Evolutionary conservation across 1,140 invertebrate genomes (phyloP).

Genomic region (Halictus rubicundus): DNA sequence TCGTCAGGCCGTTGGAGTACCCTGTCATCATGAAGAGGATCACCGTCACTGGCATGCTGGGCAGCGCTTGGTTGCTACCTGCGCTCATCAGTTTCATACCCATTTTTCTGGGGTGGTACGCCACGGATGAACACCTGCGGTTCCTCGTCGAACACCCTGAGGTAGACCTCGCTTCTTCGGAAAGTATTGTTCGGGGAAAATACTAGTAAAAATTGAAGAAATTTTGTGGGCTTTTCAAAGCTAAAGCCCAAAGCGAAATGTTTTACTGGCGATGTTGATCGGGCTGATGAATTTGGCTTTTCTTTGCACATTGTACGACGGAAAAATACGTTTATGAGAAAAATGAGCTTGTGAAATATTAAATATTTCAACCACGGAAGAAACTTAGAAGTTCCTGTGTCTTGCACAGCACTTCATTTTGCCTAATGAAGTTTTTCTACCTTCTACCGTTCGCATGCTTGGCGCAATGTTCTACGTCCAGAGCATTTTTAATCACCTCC

Average conservation of each 20-base stretch:
- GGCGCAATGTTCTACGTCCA: too few species aligned
- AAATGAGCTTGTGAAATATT: too few species aligned
- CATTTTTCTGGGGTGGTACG: slow-evolving; percentile 96
- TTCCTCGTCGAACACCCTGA: slow-evolving; percentile 86
- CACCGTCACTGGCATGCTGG: slow-evolving; percentile 90
- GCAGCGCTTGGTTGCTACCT: slow-evolving; percentile 94
- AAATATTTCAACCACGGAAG: too few species aligned
- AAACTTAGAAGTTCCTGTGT: too few species aligned
- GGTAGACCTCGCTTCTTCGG: slow-evolving; percentile 69
- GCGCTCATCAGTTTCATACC: slow-evolving; percentile 97
- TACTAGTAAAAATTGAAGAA: too few species aligned
- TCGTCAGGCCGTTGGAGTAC: slow-evolving; percentile 93
- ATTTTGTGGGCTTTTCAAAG: too few species aligned
- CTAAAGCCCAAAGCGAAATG: neutral
- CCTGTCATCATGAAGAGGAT: slow-evolving; percentile 92
- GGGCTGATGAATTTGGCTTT: neutral
- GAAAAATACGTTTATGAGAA: too few species aligned
- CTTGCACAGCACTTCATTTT: too few species aligned
- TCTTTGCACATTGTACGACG: neutral
- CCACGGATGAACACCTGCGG: slow-evolving; percentile 87
- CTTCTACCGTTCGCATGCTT: too few species aligned
- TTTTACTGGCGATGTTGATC: slow-evolving; percentile 6
- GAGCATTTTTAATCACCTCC: too few species aligned
- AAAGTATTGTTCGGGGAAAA: too few species aligned
- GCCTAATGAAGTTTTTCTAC: too few species aligned